A percentile compares a stretch with the other conserved stretches of the same genome.
phyloP scores from a whole-genome alignment of 2,888 invertebrate genomes.

The Adelphocoris suturalis region DNA sequence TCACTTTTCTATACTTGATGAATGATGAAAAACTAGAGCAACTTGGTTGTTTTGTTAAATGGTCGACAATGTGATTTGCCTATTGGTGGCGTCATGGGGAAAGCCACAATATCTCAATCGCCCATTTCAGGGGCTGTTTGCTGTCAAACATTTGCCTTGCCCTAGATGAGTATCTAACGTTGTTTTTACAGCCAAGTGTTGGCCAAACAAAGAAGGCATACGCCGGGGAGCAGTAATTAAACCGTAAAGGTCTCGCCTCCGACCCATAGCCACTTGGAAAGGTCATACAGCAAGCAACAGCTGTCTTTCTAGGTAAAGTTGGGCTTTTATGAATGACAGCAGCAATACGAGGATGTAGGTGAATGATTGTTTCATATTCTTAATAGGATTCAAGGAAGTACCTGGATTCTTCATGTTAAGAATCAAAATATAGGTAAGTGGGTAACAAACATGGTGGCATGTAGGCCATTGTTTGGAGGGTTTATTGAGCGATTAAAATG shows the following conservation, averaged over 20 bases:
- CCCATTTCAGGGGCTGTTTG: not conserved
- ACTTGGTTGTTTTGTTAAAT: no score
- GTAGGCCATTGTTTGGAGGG: no score
- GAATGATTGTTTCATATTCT: not conserved
- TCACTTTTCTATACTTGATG: no score
- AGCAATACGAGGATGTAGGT: not conserved
- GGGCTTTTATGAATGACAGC: conserved; percentile 41
- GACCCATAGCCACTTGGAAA: conserved; percentile 7
- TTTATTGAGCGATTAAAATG: no score
- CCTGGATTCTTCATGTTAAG: not conserved
- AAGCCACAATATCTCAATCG: not conserved
- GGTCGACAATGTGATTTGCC: no score
- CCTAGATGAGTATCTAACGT: not conserved
- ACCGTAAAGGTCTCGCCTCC: conserved; percentile 40
- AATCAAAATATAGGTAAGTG: conserved; percentile 3
- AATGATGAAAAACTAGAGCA: no score
- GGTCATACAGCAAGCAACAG: conserved; percentile 54
- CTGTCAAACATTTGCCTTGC: not conserved
- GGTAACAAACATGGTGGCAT: not conserved
- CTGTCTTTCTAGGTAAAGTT: conserved; percentile 20
- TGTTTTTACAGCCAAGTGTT: conserved; percentile 14
- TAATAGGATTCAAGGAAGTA: not conserved
- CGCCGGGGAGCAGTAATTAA: conserved; percentile 43
- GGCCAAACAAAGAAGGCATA: conserved; percentile 1
- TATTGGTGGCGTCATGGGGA: not conserved